Evolutionary conservation across 2,113 vertebrate genomes (phyloP).

Genomic region (Corynorhinus townsendii): DNA sequence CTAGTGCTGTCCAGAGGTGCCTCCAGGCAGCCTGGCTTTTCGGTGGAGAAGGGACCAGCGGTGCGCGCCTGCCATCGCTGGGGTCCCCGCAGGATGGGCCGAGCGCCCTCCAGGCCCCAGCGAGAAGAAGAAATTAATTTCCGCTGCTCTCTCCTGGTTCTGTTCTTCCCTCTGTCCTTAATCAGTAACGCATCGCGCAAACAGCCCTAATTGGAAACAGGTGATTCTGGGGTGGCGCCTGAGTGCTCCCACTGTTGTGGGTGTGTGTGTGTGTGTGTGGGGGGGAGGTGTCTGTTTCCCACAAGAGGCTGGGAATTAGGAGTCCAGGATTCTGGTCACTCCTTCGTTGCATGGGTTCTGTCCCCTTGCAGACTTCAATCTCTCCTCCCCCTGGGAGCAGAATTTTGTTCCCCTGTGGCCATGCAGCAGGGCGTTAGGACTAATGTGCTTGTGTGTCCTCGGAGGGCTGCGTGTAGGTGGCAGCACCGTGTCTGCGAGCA

Average conservation of each 20-base stretch:
- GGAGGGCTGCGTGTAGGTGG: neutral
- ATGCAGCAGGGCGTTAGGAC: neutral
- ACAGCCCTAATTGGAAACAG: conserved; percentile 52
- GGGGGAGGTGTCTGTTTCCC: neutral
- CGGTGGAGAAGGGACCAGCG: neutral
- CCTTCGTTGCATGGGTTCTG: neutral
- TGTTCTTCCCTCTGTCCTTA: neutral
- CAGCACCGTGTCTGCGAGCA: neutral
- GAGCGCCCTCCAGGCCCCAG: neutral
- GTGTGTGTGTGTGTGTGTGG: too few relatives aligned
- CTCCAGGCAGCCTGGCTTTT: neutral
- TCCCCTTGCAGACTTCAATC: neutral
- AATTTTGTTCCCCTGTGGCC: neutral
- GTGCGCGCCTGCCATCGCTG: rapidly evolving
- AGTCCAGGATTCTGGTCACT: neutral
- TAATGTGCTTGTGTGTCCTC: neutral
- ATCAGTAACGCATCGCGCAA: neutral
- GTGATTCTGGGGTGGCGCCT: neutral
- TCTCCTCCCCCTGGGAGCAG: neutral
- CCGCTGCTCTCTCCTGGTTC: neutral
- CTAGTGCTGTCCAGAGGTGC: rapidly evolving
- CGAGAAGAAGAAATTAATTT: neutral
- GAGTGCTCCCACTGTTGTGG: neutral
- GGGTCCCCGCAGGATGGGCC: neutral
- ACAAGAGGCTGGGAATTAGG: neutral